These are phyloP conservation scores for Ladona fulva DNA, from an alignment of 1,140 invertebrate species.

Conservation along the genomic window DNA sequence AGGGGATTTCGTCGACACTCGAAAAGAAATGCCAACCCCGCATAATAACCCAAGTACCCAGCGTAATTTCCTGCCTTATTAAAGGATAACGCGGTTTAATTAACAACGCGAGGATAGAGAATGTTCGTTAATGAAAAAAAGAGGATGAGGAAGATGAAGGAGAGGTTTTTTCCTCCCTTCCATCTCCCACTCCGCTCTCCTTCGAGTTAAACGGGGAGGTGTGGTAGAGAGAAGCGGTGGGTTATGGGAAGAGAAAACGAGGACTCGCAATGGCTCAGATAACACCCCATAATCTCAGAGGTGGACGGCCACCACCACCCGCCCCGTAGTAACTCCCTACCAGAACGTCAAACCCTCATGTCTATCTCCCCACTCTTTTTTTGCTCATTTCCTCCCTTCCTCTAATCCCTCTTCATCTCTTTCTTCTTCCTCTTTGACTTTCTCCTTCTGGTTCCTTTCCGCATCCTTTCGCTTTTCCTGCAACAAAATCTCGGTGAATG, in stretches of 20 bases:
- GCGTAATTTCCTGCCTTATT: not conserved
- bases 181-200: too few species aligned
- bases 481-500: too few species aligned
- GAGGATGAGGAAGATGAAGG: not conserved
- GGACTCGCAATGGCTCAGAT: too few species aligned
- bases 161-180: too few species aligned
- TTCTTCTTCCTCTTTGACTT: not conserved
- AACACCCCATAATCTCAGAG: too few species aligned
- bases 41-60: not conserved
- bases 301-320: too few species aligned
- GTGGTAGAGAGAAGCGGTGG: not conserved
- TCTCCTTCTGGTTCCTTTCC: not conserved
- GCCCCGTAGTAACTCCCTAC: not conserved
- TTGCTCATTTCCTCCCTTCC: not conserved
- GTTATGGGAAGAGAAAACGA: not conserved
- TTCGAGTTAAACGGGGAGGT: not conserved
- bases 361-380: not conserved
- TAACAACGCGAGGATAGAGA: not conserved
- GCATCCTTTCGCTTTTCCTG: not conserved
- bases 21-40: not conserved
- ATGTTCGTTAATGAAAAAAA: not conserved
- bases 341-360: not conserved
- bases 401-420: not conserved
- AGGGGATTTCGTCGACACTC: not conserved
- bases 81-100: slow-evolving; percentile 6